Evolutionary conservation across 2,113 vertebrate genomes (phyloP).

Genomic region (Jaculus jaculus): DNA sequence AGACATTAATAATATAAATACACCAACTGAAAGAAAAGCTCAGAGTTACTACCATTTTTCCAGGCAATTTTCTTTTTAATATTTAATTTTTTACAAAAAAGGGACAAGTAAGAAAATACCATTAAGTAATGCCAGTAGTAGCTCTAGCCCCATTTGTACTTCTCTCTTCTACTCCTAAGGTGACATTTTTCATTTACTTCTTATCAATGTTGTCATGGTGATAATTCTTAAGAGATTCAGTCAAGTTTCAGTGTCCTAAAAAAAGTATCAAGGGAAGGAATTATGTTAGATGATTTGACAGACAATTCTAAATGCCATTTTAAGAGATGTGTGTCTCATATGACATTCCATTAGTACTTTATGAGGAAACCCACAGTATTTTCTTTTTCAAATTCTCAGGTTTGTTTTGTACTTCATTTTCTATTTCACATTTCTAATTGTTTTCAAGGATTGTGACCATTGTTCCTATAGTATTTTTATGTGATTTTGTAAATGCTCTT

Average conservation of each 20-base stretch:
- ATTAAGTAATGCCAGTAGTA: not conserved
- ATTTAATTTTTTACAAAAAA: not conserved
- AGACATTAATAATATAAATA: not conserved
- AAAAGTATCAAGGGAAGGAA: not conserved
- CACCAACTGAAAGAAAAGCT: not conserved
- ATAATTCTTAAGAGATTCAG: not conserved
- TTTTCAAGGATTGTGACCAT: not conserved
- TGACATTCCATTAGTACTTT: not conserved
- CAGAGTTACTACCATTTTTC: not conserved
- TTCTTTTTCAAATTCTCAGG: not conserved
- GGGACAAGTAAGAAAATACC: not conserved
- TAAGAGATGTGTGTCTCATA: not conserved
- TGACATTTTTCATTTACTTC: not conserved
- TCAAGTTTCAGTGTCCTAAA: not conserved
- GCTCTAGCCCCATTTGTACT: not conserved
- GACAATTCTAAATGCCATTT: not conserved
- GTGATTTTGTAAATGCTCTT: conserved; percentile 2
- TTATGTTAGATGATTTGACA: not conserved
- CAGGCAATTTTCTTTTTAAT: not conserved
- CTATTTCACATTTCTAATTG: not conserved
- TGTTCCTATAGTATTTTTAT: conserved; percentile 2
- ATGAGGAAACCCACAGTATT: not conserved
- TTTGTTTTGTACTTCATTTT: not conserved
- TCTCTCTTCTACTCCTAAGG: not conserved
- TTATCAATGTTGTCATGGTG: not conserved